Evolutionary conservation across 2,888 invertebrate genomes (phyloP).

Genomic region (Epiblema foenella): DNA sequence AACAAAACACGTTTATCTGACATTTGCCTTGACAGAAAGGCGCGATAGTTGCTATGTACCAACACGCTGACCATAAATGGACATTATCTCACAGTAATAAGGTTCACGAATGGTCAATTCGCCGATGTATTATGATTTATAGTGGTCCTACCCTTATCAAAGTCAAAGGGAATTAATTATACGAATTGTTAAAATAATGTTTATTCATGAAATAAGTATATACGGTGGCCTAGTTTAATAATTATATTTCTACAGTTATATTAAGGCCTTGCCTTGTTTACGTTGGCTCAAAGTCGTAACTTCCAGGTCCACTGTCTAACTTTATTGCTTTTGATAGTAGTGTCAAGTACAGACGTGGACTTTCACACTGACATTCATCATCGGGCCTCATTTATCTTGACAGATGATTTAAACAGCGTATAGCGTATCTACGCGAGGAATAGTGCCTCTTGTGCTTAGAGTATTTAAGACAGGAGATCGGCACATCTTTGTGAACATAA

Average conservation of each 20-base stretch:
- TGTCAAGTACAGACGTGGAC: too few relatives aligned
- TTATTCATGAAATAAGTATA: constrained; percentile 25
- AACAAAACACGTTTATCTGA: constrained; percentile 32
- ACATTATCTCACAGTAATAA: background rate
- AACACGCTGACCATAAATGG: background rate
- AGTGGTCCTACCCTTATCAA: constrained; percentile 40
- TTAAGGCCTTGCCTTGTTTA: background rate
- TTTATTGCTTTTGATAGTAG: too few relatives aligned
- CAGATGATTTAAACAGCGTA: too few relatives aligned
- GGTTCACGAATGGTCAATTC: background rate
- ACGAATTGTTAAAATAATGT: constrained; percentile 28
- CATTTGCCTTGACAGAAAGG: background rate
- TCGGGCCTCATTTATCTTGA: too few relatives aligned
- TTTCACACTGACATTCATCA: too few relatives aligned
- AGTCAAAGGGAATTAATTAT: constrained; percentile 36
- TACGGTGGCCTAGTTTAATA: constrained; percentile 1
- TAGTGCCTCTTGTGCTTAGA: too few relatives aligned
- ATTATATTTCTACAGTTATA: background rate
- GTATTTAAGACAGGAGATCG: too few relatives aligned
- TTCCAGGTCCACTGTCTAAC: too few relatives aligned
- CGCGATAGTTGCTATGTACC: background rate
- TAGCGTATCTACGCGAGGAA: too few relatives aligned
- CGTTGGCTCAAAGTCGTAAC: too few relatives aligned
- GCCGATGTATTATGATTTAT: constrained; percentile 35
- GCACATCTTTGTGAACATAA: too few relatives aligned